Base-by-base conservation (phyloP, 2,888 invertebrate species). In the Drosophila bunnanda region DNA sequence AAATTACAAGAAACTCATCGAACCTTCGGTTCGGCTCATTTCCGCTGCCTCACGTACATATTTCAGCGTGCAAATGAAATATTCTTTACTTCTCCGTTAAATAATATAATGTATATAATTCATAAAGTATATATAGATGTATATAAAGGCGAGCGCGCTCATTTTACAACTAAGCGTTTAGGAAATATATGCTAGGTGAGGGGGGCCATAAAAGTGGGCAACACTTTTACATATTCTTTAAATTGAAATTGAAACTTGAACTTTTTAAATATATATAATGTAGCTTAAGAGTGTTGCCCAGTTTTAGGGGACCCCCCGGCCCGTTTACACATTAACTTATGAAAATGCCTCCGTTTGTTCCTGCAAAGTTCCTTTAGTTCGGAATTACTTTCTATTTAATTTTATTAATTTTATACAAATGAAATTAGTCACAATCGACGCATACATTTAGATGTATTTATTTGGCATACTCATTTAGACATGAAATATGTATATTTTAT, bases 351-450 rank as follows among this genome's bases (percentile, higher is more conserved):
- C 66, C 66, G 66, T 48, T 67, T 48, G 25, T 17, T 67, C 34
- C 70, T 67, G 70, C 22, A 46, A 38, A 39, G 38, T 41, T 56
- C 44, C n/a, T 25, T n/a, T 28, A 3, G 10, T 25, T 44, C 20
- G 46, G 30, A 46, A 20, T 32, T 9, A 22, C 22, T 60, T 10
- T 58, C 28, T 25, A 32, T 30, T 38, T 36, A 10, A 25, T 28
- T 54, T 32, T 13, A 48, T 55, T 25, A 57, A 32, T 65, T 65
- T 39, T 66, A 65, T 53, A 57, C 75, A 57, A 56, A 73, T 76
- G 48, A 77, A 81, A 89, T 90, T 90, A 90, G 89, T 90, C 79
- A 90, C 83, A 90, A 76, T 72, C 54, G 68, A 56, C 71, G 71
- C 58, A 48, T 67, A 67, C 70, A 70, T 66, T 44, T 22, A 66